phyloP scores from a whole-genome alignment of 2,113 vertebrate species.

The Mellivora capensis region DNA sequence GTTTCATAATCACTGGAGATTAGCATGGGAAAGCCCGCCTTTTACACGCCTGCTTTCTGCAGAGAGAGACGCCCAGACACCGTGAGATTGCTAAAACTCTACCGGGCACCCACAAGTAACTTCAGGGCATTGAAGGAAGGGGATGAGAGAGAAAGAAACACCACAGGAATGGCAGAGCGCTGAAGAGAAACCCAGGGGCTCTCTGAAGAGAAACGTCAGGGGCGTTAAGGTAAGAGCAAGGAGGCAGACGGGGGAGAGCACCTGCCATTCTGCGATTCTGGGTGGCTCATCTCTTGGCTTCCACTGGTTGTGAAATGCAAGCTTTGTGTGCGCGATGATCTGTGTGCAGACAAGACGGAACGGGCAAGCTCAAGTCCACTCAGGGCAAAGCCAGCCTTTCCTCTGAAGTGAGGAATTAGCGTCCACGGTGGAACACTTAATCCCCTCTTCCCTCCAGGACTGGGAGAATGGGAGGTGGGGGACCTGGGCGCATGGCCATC shows the following conservation, averaged over 20 bases:
- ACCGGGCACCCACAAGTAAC: background rate
- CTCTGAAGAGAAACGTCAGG: too few relatives aligned
- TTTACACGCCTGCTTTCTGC: background rate
- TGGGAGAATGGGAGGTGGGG: background rate
- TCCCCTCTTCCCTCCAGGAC: background rate
- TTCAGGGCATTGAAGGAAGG: background rate
- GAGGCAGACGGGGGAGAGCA: rapidly evolving
- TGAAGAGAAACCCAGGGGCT: background rate
- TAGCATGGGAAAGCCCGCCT: background rate
- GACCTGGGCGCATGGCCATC: background rate
- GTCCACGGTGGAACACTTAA: background rate
- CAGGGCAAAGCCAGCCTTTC: background rate
- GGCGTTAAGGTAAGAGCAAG: background rate
- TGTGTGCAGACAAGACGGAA: background rate
- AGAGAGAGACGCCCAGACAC: background rate
- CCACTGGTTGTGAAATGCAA: background rate
- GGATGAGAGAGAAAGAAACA: background rate
- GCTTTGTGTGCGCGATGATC: background rate
- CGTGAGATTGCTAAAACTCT: background rate
- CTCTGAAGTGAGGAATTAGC: background rate
- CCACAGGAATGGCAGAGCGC: background rate
- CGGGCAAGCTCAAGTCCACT: background rate
- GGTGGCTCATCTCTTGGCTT: background rate
- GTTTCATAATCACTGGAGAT: background rate
- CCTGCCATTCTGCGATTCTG: background rate